Conservation (phyloP, 2,113 vertebrate genomes). For the Bettongia penicillata region DNA sequence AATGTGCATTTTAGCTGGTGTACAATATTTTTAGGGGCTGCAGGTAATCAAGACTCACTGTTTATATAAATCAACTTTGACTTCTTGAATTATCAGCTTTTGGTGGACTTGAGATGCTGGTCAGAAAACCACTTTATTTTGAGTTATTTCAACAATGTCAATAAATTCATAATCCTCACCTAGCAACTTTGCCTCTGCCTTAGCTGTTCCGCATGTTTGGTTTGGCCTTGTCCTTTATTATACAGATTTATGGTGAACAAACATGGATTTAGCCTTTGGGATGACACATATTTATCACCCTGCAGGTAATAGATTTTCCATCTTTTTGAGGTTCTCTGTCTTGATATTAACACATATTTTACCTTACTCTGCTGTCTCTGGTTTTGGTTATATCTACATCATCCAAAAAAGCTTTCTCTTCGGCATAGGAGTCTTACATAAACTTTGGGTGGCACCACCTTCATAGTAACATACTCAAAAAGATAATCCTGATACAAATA, state of each 20-base stretch:
- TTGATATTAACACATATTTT: conserved; percentile 58
- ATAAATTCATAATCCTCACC: conserved; percentile 26
- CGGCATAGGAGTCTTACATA: conserved; percentile 57
- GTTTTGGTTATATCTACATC: conserved; percentile 39
- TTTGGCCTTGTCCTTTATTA: conserved; percentile 46
- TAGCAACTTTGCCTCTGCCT: not conserved
- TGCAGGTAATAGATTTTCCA: not conserved
- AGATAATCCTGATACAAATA: conserved; percentile 67
- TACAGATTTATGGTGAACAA: conserved; percentile 41
- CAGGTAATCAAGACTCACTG: conserved; percentile 10
- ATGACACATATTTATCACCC: conserved; percentile 45
- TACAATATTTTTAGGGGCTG: not conserved
- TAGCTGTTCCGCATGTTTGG: not conserved
- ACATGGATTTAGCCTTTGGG: not conserved
- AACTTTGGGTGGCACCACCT: conserved; percentile 46
- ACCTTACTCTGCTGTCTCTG: conserved; percentile 27
- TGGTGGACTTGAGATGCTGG: not conserved
- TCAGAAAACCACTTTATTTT: conserved; percentile 37
- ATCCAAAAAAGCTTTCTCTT: conserved; percentile 37
- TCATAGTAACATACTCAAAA: conserved; percentile 54
- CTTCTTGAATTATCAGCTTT: conserved; percentile 43
- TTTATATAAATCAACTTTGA: conserved; percentile 25
- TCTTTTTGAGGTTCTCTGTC: conserved; percentile 11
- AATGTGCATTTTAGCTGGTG: not conserved
- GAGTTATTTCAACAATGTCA: conserved; percentile 20